phyloP scores from a whole-genome alignment of 1,140 invertebrate genomes.

The Drosophila aff. region DNA sequence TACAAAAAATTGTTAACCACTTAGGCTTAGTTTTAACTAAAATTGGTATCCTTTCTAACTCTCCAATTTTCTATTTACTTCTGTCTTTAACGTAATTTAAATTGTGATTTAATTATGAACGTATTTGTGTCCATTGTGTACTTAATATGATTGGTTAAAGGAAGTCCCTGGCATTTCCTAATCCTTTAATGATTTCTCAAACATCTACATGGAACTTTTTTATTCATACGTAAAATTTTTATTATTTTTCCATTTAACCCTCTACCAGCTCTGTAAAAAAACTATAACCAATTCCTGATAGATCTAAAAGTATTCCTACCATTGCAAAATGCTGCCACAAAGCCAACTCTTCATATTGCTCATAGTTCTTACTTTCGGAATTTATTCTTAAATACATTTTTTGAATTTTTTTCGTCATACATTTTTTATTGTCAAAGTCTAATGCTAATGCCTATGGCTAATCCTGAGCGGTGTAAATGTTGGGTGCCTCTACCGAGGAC shows the following conservation, averaged over 20 bases:
- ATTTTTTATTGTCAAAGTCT: slow-evolving; percentile 45
- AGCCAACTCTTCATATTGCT: not conserved
- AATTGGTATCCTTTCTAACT: not conserved
- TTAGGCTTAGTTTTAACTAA: not conserved
- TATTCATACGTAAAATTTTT: not conserved
- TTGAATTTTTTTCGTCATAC: slow-evolving; percentile 1
- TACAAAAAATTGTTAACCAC: not conserved
- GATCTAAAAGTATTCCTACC: slow-evolving; percentile 10
- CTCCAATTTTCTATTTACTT: not conserved
- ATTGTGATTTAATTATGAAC: not conserved
- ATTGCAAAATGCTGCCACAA: slow-evolving; percentile 68
- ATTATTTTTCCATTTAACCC: not conserved
- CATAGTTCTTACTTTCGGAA: not conserved
- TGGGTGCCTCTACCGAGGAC: not conserved
- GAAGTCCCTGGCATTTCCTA: not conserved
- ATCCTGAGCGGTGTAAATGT: slow-evolving; percentile 64
- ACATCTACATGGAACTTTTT: not conserved
- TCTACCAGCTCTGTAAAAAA: not conserved
- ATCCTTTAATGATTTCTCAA: not conserved
- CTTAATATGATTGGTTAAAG: no score
- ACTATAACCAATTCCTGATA: not conserved
- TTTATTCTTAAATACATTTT: slow-evolving; percentile 11
- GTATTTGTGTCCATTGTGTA: not conserved
- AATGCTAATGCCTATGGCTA: slow-evolving; percentile 62
- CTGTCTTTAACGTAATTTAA: not conserved